Evolutionary conservation across 2,113 vertebrate genomes (phyloP).

Genomic region (Neoarius graeffei): DNA sequence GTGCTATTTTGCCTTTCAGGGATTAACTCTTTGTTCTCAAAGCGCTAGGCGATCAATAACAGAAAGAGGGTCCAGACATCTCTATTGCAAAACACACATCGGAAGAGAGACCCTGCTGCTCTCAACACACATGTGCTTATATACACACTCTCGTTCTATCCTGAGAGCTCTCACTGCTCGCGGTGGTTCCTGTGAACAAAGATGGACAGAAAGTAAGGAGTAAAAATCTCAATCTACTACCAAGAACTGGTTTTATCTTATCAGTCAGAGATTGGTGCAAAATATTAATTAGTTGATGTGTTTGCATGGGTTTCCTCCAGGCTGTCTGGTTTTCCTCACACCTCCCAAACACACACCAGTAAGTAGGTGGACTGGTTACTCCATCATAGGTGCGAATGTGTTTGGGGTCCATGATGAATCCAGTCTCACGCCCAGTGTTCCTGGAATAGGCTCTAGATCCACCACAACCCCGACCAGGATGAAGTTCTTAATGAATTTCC

Average conservation of each 20-base stretch:
- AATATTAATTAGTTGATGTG: neutral
- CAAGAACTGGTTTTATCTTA: neutral
- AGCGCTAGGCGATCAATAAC: slow-evolving; percentile 75
- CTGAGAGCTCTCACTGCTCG: slow-evolving; percentile 23
- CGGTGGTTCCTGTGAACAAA: slow-evolving; percentile 12
- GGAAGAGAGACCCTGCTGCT: slow-evolving; percentile 40
- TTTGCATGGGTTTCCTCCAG: neutral
- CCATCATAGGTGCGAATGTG: neutral
- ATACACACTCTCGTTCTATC: slow-evolving; percentile 26
- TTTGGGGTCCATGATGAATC: neutral
- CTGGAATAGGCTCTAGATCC: neutral
- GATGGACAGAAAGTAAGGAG: slow-evolving; percentile 7
- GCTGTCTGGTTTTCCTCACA: neutral
- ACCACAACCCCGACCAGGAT: neutral
- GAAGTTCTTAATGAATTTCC: no score
- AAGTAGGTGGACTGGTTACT: neutral
- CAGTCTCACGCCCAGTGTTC: neutral
- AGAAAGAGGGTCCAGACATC: slow-evolving; percentile 62
- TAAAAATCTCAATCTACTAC: neutral
- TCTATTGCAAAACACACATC: slow-evolving; percentile 56
- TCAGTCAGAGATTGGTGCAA: neutral
- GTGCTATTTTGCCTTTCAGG: slow-evolving; percentile 75
- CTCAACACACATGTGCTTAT: slow-evolving; percentile 32
- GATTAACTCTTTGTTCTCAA: slow-evolving; percentile 76
- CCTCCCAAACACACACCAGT: neutral